Conservation (phyloP, 2,888 invertebrate genomes). For the Eilema sororculum region DNA sequence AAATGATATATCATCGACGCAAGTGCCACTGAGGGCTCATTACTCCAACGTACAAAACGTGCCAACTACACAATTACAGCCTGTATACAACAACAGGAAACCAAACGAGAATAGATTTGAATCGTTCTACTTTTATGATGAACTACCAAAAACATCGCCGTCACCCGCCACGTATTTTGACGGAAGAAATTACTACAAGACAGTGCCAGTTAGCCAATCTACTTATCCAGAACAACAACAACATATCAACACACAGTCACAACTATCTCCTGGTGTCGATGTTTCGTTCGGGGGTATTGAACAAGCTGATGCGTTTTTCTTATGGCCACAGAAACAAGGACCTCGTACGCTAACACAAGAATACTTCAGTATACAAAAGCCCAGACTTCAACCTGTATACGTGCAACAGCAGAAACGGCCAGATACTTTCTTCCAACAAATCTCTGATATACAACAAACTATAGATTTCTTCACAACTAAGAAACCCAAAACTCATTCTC, state of each 20-base stretch:
- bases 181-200: constrained; percentile 80
- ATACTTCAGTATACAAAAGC: constrained; percentile 84
- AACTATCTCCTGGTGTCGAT: constrained; percentile 75
- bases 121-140: constrained; percentile 91
- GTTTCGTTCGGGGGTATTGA: constrained; percentile 81
- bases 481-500: constrained; percentile 83
- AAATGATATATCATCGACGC: constrained; percentile 86
- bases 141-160: constrained; percentile 86
- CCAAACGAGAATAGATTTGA: constrained; percentile 82
- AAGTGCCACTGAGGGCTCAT: constrained; percentile 88
- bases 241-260: constrained; percentile 69
- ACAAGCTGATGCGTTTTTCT: constrained; percentile 79
- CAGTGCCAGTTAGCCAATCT: constrained; percentile 66
- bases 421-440: constrained; percentile 89
- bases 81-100: constrained; percentile 79
- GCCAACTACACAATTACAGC: constrained; percentile 84
- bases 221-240: constrained; percentile 69
- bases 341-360: constrained; percentile 83
- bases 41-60: constrained; percentile 87
- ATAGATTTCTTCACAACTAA: constrained; percentile 88
- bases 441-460: constrained; percentile 89
- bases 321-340: constrained; percentile 85
- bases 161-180: constrained; percentile 84
- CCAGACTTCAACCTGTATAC: constrained; percentile 73
- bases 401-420: constrained; percentile 79